Base-by-base conservation (phyloP, 2,797 vertebrate species). In the Acanthurus lineatus region DNA sequence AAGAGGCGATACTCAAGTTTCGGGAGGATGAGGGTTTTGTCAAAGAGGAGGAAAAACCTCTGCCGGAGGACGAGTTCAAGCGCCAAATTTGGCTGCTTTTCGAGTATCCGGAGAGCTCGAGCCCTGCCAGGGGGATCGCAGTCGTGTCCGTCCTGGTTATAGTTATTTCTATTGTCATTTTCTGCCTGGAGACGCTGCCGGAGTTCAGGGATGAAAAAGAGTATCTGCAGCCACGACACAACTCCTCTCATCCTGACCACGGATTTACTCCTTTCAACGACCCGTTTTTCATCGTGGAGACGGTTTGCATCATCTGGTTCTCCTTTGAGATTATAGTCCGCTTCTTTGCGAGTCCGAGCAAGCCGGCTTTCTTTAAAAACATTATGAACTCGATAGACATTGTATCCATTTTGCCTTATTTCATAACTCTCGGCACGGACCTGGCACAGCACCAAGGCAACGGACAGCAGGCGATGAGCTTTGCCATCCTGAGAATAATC, bases 301-400 rank as follows among this genome's bases (percentile, higher is more conserved):
- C 98, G 0, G 98, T 99, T 17, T 99, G 98, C 93, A 99, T 99
- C 40, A 97, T 99, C 73, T 99, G 98, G 98, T 99, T 99, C 93
- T 98, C 98, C 75, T 99, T 99, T 63, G 98, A 99, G 95, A 97
- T 99, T 68, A 95, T 96, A 62, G 98, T 99, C 48, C 97, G 98
- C 83, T 98, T 98, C 94, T 99, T 98, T 63, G 98, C 98, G 2
- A 95, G 97, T 68, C 98, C 98, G 1, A 99, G 98, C 95, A 99
- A 99, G 91, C 56, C 98, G 0, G 95, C 91, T 17, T 99, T 99
- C 97, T 98, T 99, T 89, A 98, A 97, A 88, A 97, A 99, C 94
- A 97, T 98, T 82, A 99, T 99, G 98, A 99, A 99, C 95, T 94
- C 97, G 63, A 99, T 99, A 87, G 98, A 99, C 94, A 98, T 99